These are phyloP conservation scores for Anabas testudineus DNA, from an alignment of 2,797 vertebrate genomes.

Conservation along the genomic window DNA sequence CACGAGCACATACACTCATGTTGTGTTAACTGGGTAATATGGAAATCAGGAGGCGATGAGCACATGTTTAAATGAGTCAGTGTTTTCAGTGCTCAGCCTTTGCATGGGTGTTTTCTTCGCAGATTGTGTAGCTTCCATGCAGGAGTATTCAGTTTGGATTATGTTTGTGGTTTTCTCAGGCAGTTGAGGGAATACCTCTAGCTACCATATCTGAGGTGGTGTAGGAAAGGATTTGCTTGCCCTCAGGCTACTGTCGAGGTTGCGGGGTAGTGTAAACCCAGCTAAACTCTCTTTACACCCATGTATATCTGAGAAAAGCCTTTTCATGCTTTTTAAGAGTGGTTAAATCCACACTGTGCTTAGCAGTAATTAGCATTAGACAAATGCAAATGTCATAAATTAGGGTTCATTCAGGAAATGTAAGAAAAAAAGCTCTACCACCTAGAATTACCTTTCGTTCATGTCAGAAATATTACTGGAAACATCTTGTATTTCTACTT, in stretches of 20 bases:
- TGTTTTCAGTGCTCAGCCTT: constrained; percentile 69
- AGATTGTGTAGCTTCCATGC: constrained; percentile 64
- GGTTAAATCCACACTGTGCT: constrained; percentile 30
- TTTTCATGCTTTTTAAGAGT: constrained; percentile 47
- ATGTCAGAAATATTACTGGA: no score
- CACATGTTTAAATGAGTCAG: constrained; percentile 79
- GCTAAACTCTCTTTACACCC: constrained; percentile 59
- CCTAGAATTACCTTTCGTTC: constrained; percentile 28
- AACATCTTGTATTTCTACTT: background rate
- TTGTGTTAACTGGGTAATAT: constrained; percentile 76
- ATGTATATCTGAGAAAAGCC: constrained; percentile 44
- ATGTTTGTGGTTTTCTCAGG: constrained; percentile 72
- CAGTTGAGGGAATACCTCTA: constrained; percentile 76
- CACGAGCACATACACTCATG: constrained; percentile 53
- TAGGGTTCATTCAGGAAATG: constrained; percentile 8
- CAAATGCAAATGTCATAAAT: constrained; percentile 12
- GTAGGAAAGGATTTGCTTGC: constrained; percentile 72
- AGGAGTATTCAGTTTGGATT: constrained; percentile 67
- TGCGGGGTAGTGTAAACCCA: constrained; percentile 62
- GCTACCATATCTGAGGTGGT: constrained; percentile 61
- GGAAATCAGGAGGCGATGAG: constrained; percentile 73
- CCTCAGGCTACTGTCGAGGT: constrained; percentile 67
- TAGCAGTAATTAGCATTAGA: constrained; percentile 29
- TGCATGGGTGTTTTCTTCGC: constrained; percentile 70
- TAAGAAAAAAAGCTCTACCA: background rate